Base-by-base conservation (phyloP, 2,797 vertebrate genomes). In the Sebastes oblongus region DNA sequence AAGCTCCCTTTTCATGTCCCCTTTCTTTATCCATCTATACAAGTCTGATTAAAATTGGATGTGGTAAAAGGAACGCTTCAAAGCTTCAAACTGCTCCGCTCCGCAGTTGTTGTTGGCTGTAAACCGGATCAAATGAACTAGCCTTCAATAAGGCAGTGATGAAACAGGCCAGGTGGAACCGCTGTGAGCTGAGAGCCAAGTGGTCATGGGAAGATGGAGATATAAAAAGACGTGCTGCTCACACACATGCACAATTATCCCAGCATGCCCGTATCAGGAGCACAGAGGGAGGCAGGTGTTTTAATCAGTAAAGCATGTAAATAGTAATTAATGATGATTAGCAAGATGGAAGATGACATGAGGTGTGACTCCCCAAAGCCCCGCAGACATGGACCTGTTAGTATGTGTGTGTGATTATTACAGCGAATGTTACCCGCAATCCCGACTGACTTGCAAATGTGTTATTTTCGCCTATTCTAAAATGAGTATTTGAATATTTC, bases 281-380 rank as follows among this genome's bases (percentile, higher is more conserved):
- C 81, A 24, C 16, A 1, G 62, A 22, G 80, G 77, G 79, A 78
- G 66, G 65, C 82, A 88, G 70, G 80, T 88, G 82, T 77, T 86
- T 79, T 85, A 89, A 91, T 93, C 46, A 90, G 46, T 84, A 75
- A 85, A 73, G 66, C 83, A 56, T 88, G 86, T 91, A 88, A 89
- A 89, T 78, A 82, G 75, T 80, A 80, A 92, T 91, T 88, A 90
- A 86, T 85, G 76, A 81, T 86, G 81, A 88, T 88, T 77, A 90
- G 52, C n/a, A 75, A 68, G 70, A 84, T 80, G 72, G 73, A 30
- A 67, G 64, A 87, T 69, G 82, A 77, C 36, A 81, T 18, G 78
- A 78, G 61, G 29, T 60, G n/a, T 66, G 65, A 74, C 60, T 80
- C 75, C 70, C 9, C 4, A 50, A 65, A 69, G 36, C 29, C 62